A percentile compares a stretch with the other conserved stretches of the same genome.
phyloP scores from a whole-genome alignment of 2,113 vertebrate species.

The Chaetops frenatus region DNA sequence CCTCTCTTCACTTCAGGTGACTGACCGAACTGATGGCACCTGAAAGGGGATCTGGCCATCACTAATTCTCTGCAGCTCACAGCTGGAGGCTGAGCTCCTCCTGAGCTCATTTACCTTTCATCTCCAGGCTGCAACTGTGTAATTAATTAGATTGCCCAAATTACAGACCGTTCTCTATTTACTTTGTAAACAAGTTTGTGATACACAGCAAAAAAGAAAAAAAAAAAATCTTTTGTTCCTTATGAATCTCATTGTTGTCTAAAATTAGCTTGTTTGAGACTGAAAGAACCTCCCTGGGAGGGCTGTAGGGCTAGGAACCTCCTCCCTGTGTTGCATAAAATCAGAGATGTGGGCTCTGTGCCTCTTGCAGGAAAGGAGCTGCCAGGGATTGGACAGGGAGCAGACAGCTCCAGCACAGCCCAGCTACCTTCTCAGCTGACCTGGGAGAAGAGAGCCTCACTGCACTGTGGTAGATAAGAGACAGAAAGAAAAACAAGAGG shows the following conservation, averaged over 20 bases:
- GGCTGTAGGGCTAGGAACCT: neutral
- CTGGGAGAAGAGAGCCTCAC: neutral
- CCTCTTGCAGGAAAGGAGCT: neutral
- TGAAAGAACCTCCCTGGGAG: neutral
- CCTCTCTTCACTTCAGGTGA: neutral
- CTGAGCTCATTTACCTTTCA: conserved; percentile 30
- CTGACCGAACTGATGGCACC: neutral
- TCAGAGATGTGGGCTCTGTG: neutral
- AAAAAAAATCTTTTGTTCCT: neutral
- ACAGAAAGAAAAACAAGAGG: neutral
- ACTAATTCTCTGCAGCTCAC: neutral
- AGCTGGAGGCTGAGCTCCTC: neutral
- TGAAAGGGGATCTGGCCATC: neutral
- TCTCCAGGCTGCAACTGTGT: neutral
- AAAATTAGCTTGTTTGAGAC: conserved; percentile 16
- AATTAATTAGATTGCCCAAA: conserved; percentile 41
- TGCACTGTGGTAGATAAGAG: neutral
- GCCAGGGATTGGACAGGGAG: neutral
- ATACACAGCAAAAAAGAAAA: neutral
- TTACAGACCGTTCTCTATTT: conserved; percentile 26
- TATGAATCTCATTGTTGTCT: conserved; percentile 1
- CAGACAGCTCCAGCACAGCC: neutral
- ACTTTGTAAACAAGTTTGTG: conserved; percentile 22
- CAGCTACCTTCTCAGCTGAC: neutral
- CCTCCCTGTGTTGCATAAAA: neutral